Evolutionary conservation across 1,140 invertebrate genomes (phyloP).

Genomic region (Mycetomoellerius zeteki): DNA sequence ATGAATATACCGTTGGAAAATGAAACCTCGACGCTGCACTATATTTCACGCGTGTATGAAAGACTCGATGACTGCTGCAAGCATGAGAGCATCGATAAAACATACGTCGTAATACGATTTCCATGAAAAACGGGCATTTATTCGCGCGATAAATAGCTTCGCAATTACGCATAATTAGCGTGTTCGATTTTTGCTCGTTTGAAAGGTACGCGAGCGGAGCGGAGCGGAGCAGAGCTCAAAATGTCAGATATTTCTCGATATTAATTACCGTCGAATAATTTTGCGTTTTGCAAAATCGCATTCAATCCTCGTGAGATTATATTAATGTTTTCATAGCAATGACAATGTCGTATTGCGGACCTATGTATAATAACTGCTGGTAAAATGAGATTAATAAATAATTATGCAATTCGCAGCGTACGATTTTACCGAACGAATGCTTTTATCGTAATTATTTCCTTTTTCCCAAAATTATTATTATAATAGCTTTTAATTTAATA

Average conservation of each 20-base stretch:
- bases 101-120: constrained; percentile 10
- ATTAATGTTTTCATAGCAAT: constrained; percentile 15
- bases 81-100: background rate
- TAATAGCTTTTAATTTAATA: background rate
- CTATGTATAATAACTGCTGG: background rate
- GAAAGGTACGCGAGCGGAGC: background rate
- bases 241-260: constrained; percentile 27
- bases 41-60: constrained; percentile 54
- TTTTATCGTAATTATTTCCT: background rate
- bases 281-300: background rate
- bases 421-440: background rate
- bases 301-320: background rate
- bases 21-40: constrained; percentile 11
- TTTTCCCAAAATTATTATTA: constrained; percentile 6
- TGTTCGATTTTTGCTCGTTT: constrained; percentile 40
- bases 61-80: background rate
- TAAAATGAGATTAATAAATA: constrained; percentile 44
- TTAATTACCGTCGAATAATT: constrained; percentile 49
- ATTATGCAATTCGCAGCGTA: background rate
- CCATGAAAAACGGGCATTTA: constrained; percentile 16
- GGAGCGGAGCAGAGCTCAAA: background rate
- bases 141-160: constrained; percentile 8
- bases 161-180: constrained; percentile 48
- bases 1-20: constrained; percentile 51
- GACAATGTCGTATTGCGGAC: constrained; percentile 10